Evolutionary conservation across 1,140 invertebrate genomes (phyloP), one percentile per base, ranked within the genome.

Genomic region (Bacillus rossius): DNA sequence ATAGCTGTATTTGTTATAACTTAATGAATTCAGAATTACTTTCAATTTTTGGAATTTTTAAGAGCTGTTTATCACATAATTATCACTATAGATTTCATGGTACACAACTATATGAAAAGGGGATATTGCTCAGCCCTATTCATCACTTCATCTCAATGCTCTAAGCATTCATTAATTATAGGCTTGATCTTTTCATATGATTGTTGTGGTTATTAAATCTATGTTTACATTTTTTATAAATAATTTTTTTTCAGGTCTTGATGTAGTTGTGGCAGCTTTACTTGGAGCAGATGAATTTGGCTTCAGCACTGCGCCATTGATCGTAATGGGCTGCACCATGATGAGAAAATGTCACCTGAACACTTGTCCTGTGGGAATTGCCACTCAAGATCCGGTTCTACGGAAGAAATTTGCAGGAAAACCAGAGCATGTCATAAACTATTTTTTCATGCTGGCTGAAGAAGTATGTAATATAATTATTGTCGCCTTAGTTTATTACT

Each of bases 321-420:
- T 99, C 73, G 94, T 91, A 0, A 85, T 99, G 74, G 85, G 97
- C 8, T 99, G 97, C 71, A 99, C 96, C 7, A 99, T 99, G 97
- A 99, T 99, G 97, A 81, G 97, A 51, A 99, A 99, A 74, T 99
- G 97, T 73, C 97, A 99, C 75, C 78, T 99, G 56, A 99, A 99
- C 75, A 99, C 97, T 22, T 99, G 97, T 69, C 97, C 97, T 0
- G 97, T 99, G 52, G 97, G 97, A 60, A 92, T 99, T 67, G 96
- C 96, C 2, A 99, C 97, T 0, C 94, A 96, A 78, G 97, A 99
- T 81, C 96, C 96, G 0, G 81, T 88, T 14, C 76, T 99, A 17
- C 79, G 97, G 20, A 94, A 94, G 69, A 99, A 99, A 74, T 99
- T 99, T 77, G 90, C 88, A 20, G 97, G 97, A 25, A 94, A 96